A percentile compares a stretch with the other conserved stretches of the same genome.
Evolutionary conservation across 1,140 invertebrate species (phyloP).

Genomic region (Drosophila sproati): DNA sequence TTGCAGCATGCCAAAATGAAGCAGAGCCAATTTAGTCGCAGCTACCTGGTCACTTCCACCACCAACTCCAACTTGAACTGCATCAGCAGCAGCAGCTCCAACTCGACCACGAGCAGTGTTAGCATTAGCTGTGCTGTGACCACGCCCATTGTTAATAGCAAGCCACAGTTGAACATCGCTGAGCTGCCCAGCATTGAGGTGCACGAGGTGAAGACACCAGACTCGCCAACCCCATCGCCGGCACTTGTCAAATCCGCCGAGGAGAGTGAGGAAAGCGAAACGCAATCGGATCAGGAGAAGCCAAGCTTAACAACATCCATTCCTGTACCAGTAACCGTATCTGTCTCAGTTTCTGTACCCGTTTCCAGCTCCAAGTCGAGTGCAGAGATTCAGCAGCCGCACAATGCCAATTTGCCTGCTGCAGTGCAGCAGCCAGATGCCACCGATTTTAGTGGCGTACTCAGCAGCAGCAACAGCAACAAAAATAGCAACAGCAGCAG

Average conservation of each 20-base stretch:
- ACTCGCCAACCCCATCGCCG: conserved; percentile 2
- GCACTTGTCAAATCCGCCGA: not conserved
- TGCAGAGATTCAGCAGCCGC: conserved; percentile 18
- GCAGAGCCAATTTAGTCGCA: conserved; percentile 86
- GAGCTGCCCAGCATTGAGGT: conserved; percentile 72
- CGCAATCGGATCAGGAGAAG: conserved; percentile 44
- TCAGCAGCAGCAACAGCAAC: conserved; percentile 24
- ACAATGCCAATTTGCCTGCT: conserved; percentile 78
- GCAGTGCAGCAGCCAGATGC: conserved; percentile 77
- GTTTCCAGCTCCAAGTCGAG: not conserved
- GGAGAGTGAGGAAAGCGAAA: conserved; percentile 41
- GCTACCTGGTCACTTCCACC: conserved; percentile 33
- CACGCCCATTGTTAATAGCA: conserved; percentile 15
- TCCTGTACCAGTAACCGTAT: not conserved
- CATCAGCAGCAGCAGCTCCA: conserved; percentile 1
- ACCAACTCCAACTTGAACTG: conserved; percentile 11
- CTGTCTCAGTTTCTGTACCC: not conserved
- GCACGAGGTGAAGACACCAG: conserved; percentile 67
- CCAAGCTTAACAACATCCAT: not conserved
- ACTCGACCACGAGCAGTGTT: conserved; percentile 17
- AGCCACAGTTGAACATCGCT: conserved; percentile 36
- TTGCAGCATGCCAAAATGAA: conserved; percentile 91
- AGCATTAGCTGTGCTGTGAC: not conserved
- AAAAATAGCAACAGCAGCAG: not conserved
- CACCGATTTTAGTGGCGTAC: conserved; percentile 74